These are phyloP conservation scores for Pelobates fuscus DNA, from an alignment of 2,113 vertebrate genomes.

Conservation along the genomic window DNA sequence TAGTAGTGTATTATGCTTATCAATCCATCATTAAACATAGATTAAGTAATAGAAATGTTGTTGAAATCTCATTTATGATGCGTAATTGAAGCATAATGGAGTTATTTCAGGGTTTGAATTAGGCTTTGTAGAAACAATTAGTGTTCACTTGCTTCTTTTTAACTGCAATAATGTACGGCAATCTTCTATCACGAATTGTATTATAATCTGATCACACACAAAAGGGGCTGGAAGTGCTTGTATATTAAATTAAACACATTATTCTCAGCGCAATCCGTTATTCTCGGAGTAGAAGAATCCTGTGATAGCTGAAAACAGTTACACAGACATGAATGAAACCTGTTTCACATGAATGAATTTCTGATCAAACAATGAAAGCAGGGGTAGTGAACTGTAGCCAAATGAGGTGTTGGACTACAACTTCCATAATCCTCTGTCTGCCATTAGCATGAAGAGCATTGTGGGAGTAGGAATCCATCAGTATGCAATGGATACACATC, in stretches of 20 bases:
- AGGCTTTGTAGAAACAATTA: constrained; percentile 44
- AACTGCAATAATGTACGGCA: constrained; percentile 19
- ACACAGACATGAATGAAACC: too few relatives aligned
- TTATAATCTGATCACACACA: constrained; percentile 27
- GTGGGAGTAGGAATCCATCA: too few relatives aligned
- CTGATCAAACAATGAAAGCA: neutral
- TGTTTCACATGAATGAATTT: too few relatives aligned
- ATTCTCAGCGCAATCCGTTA: neutral
- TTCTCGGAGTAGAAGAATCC: neutral
- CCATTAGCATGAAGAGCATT: too few relatives aligned
- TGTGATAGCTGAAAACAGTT: neutral
- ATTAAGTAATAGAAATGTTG: constrained; percentile 40
- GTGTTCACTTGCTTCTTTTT: constrained; percentile 21
- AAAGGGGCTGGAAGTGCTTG: constrained; percentile 11
- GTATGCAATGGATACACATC: too few relatives aligned
- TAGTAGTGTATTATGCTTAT: constrained; percentile 24
- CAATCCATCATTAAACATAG: constrained; percentile 36
- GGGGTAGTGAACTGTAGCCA: too few relatives aligned
- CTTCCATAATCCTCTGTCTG: too few relatives aligned
- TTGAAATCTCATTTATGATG: constrained; percentile 34
- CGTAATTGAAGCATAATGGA: constrained; percentile 36
- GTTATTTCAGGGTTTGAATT: constrained; percentile 24
- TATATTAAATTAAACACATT: constrained; percentile 19
- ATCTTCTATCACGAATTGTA: constrained; percentile 14
- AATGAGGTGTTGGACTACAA: too few relatives aligned